These are phyloP conservation scores for Fulmarus glacialis DNA, from an alignment of 2,113 vertebrate species.

Conservation along the genomic window DNA sequence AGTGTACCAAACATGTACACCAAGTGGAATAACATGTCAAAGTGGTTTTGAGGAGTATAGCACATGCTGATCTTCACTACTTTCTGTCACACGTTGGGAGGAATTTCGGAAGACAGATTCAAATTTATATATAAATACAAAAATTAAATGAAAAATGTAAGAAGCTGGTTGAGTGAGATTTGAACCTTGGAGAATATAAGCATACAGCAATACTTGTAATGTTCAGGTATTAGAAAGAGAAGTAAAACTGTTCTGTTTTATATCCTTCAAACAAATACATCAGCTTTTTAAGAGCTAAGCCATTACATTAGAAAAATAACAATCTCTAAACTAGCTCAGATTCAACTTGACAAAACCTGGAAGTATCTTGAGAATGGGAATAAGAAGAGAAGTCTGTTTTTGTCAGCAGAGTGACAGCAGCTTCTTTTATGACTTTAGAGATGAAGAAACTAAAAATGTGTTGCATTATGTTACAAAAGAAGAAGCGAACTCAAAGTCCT, in stretches of 20 bases:
- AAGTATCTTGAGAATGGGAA: neutral
- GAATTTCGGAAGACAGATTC: neutral
- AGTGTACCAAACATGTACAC: accelerated
- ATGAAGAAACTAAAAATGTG: neutral
- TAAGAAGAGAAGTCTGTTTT: neutral
- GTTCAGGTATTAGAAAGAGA: neutral
- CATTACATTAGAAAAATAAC: neutral
- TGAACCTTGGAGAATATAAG: neutral
- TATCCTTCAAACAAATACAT: neutral
- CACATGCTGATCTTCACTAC: neutral
- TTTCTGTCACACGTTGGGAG: neutral
- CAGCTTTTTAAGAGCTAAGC: neutral
- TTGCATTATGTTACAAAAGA: neutral
- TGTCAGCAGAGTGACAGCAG: neutral
- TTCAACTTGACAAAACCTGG: neutral
- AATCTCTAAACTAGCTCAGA: neutral
- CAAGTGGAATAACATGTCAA: neutral
- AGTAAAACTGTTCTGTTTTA: neutral
- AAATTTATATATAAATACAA: neutral
- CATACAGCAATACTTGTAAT: neutral
- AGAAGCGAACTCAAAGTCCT: neutral
- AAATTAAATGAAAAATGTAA: neutral
- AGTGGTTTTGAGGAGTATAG: neutral
- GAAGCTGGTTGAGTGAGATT: neutral
- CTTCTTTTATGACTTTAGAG: neutral